Base-by-base conservation (phyloP, 1,140 invertebrate species). In the Drosophila pachea region DNA sequence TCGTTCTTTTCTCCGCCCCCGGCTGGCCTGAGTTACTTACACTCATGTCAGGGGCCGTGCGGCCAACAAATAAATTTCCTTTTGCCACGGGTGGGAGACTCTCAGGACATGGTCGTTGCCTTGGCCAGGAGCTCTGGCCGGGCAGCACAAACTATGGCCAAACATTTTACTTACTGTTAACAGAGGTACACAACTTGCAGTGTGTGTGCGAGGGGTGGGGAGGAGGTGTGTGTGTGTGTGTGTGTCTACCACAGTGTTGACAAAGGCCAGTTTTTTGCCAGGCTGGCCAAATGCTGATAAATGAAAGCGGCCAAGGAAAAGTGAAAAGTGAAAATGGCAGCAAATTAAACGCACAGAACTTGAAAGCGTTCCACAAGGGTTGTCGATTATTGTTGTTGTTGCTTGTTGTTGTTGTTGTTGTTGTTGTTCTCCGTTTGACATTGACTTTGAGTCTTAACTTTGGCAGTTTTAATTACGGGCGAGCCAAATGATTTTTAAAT, bases 301-400 rank as follows among this genome's bases (percentile, higher is more conserved):
- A 82, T 78, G 74, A 74, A 71, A 82, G 67, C 61, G 68, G 40
- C 7, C 2, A 43, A 43, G 40, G 12, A 43, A 60, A 42, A 64
- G 71, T 74, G 42, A 82, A 82, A 82, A 83, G 78, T 82, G 78
- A 82, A 83, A 82, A 83, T 78, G 75, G 62, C 79, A 83, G 78
- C 61, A 82, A 82, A 82, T 82, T 78, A 82, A 83, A 78, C 60
- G 74, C 64, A 74, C 71, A 72, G 48, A 79, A 79, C 76, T 79
- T 79, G 62, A 79, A 79, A 79, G 72, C 35, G 38, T 35, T 48
- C 60, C 36, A 45, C 35, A 32, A 56, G 60, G 45, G 42, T 33
- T 61, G 0, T 42, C 32, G 31, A 14, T 16, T 47, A 29, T 42
- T 12, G 5, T 14, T 35, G 35, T 14, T n/a, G 4, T 16, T 9